Conservation (phyloP, 2,113 vertebrate species). For the Bostrychus sinensis region DNA sequence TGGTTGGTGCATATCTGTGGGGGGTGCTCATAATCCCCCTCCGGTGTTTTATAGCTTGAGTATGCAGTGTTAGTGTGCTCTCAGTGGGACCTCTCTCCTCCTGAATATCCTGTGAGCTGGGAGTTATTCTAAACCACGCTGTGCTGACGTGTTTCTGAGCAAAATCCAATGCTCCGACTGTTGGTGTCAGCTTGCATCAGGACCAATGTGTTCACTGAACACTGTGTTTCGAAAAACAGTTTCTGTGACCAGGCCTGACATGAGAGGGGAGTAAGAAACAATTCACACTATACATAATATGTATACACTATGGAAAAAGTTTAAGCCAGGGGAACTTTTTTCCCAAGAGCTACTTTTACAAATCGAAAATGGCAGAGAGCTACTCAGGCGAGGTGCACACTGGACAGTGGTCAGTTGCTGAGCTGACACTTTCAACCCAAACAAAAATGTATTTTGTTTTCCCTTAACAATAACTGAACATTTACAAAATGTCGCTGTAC, state of each 20-base stretch:
- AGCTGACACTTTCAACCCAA: too few relatives aligned
- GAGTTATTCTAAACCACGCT: conserved; percentile 10
- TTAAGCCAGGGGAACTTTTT: too few relatives aligned
- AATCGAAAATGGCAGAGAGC: too few relatives aligned
- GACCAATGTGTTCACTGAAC: not conserved
- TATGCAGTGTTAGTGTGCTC: not conserved
- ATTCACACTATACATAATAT: not conserved
- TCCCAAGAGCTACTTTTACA: too few relatives aligned
- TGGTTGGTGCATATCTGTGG: not conserved
- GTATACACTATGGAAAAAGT: too few relatives aligned
- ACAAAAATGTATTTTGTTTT: too few relatives aligned
- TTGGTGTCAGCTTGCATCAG: not conserved
- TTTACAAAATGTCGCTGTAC: too few relatives aligned
- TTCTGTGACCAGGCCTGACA: too few relatives aligned
- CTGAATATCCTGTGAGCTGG: conserved; percentile 15
- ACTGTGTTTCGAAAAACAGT: too few relatives aligned
- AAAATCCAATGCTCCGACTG: not conserved
- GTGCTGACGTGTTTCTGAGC: not conserved
- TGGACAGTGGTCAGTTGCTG: too few relatives aligned
- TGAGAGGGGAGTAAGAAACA: not conserved
- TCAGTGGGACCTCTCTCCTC: conserved; percentile 4
- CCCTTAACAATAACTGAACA: too few relatives aligned
- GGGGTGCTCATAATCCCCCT: conserved; percentile 5
- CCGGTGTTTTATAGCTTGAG: not conserved
- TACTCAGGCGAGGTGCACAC: too few relatives aligned